A percentile compares a stretch with the other conserved stretches of the same genome.
phyloP scores from a whole-genome alignment of 2,113 vertebrate species.

The human region DNA sequence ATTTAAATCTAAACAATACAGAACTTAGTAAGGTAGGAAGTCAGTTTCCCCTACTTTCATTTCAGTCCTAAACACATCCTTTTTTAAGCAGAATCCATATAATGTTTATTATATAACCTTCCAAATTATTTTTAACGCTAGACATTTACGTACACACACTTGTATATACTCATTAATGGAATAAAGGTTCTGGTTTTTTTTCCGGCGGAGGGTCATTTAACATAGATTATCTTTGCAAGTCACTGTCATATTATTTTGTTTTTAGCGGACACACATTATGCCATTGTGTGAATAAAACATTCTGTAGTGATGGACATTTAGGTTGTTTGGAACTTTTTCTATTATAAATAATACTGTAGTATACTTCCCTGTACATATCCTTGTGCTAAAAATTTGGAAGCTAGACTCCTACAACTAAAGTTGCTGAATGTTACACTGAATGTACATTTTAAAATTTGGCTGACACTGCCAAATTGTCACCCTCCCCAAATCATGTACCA shows the following conservation, averaged over 20 bases:
- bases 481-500: neutral
- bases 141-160: neutral
- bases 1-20: neutral
- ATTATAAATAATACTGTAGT: neutral
- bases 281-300: neutral
- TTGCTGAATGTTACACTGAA: neutral
- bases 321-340: neutral
- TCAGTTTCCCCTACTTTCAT: neutral
- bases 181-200: neutral
- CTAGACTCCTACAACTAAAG: neutral
- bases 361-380: neutral
- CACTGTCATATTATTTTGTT: neutral
- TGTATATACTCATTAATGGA: neutral
- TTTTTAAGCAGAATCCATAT: neutral
- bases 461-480: neutral
- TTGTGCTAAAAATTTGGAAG: conserved; percentile 16
- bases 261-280: neutral
- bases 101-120: neutral
- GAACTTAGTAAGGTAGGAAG: neutral
- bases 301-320: neutral
- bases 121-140: neutral
- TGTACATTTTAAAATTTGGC: neutral
- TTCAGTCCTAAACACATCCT: neutral
- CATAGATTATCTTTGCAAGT: neutral
- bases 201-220: neutral